Evolutionary conservation across 2,113 vertebrate genomes (phyloP), one percentile per base, ranked within the genome.

Genomic region (Todiramphus chloris): DNA sequence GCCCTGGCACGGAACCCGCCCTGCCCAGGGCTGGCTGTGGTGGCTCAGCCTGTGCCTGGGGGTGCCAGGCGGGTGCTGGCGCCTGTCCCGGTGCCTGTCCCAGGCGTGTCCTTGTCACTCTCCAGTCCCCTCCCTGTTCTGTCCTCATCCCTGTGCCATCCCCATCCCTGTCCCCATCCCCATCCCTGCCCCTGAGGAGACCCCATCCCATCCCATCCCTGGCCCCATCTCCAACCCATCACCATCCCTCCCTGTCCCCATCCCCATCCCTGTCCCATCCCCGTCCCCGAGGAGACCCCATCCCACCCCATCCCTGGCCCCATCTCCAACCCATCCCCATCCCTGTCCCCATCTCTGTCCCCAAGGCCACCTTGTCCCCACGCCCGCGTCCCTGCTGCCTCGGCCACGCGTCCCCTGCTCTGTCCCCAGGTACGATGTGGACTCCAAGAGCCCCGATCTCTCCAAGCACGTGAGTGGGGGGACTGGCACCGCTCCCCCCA

Each of bases 391-490:
- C 46, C 37, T 5, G 4, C 15, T 50, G 91, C 90, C 18, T 9
- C 9, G 1, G 27, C 58, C 28, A 23, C 1, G 3, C 20, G 11
- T 51, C 48, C n/a, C n/a, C 64, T n/a, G 11, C 37, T 83, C 58
- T 46, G 11, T 35, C 82, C 92, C 95, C 97, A 99, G 99, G 88
- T 99, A 99, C 37, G 99, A 99, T 74, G 99, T 99, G 39, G 99
- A 99, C 96, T 99, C 99, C 63, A 99, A 99, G 98, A 99, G 99
- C 96, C 99, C 99, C 5, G 99, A 99, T 92, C 97, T 99, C 70
- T 99, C 99, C 89, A 99, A 99, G 98, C 99, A 99, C 13, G 99
- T 99, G 97, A 99, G 99, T 98, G 44, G 68, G 84, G 81, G 31
- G 63, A 39, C 33, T 2, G 43, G 35, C 53, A 30, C 56, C 10